These are phyloP conservation scores for Agrochola lota DNA, from an alignment of 2,888 invertebrate species.

Conservation along the genomic window DNA sequence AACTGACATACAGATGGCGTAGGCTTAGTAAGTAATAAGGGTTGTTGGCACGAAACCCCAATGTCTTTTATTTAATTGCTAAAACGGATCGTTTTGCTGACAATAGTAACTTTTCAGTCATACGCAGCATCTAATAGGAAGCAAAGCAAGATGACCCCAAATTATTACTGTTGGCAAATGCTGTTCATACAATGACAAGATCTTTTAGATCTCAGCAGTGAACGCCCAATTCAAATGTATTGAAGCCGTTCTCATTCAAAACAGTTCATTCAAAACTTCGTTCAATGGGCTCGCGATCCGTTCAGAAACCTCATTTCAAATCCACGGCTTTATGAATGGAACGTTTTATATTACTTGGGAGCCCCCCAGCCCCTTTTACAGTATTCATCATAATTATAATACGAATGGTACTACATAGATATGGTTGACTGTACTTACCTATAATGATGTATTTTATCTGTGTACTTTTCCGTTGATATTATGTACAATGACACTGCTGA, in stretches of 20 bases:
- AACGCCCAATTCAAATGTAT: slow-evolving; percentile 35
- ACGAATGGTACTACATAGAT: slow-evolving; percentile 15
- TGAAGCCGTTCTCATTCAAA: slow-evolving; percentile 45
- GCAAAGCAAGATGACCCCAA: background rate
- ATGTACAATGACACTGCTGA: background rate
- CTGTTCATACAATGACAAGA: background rate
- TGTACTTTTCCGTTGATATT: background rate
- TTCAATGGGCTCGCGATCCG: slow-evolving; percentile 40
- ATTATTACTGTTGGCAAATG: background rate
- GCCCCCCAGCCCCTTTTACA: background rate
- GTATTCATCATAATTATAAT: slow-evolving; percentile 27
- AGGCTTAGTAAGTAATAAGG: background rate
- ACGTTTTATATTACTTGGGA: slow-evolving; percentile 31
- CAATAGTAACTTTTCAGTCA: background rate
- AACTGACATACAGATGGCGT: background rate
- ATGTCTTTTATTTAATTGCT: background rate
- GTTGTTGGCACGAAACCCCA: background rate
- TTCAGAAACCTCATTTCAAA: slow-evolving; percentile 53
- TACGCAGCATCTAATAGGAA: background rate
- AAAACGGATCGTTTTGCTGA: background rate
- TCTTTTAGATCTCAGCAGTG: background rate
- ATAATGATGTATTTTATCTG: slow-evolving; percentile 1
- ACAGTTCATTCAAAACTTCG: slow-evolving; percentile 46
- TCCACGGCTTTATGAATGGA: slow-evolving; percentile 29
- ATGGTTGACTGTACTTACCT: background rate